phyloP scores from a whole-genome alignment of 92 coral and sea anemone genomes.

The Blastomussa wellsi region DNA sequence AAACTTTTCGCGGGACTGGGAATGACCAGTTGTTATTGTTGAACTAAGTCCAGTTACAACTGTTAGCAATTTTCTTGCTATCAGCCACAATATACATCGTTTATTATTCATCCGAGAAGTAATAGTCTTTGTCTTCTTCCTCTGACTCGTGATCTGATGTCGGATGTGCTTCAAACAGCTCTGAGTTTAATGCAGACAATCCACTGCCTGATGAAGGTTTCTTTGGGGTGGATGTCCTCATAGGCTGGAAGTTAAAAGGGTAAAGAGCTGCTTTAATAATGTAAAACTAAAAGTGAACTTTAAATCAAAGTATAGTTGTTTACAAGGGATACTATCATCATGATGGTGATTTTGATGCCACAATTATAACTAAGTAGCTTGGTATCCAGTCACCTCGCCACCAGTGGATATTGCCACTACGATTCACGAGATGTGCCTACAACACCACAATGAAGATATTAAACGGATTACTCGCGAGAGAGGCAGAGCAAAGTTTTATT shows the following conservation, averaged over 20 bases:
- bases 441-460: no score
- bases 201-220: conserved; percentile 31
- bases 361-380: no score
- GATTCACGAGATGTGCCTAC: no score
- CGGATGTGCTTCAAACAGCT: conserved; percentile 71
- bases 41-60: not conserved
- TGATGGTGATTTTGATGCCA: no score
- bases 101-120: conserved; percentile 75
- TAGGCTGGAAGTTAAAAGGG: conserved; percentile 16
- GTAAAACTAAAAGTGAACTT: no score
- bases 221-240: conserved; percentile 78
- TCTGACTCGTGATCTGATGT: conserved; percentile 74
- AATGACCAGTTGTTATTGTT: not conserved
- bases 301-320: no score
- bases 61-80: not conserved
- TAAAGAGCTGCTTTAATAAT: not conserved
- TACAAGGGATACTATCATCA: no score
- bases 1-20: not conserved
- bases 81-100: not conserved
- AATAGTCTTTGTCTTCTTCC: conserved; percentile 69
- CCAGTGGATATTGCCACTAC: no score
- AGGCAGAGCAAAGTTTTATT: no score
- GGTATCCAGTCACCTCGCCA: no score
- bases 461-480: no score
- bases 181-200: conserved; percentile 29